Base-by-base conservation (phyloP, 64 coral and sea anemone genomes). In the Astreopora myriophthalma region DNA sequence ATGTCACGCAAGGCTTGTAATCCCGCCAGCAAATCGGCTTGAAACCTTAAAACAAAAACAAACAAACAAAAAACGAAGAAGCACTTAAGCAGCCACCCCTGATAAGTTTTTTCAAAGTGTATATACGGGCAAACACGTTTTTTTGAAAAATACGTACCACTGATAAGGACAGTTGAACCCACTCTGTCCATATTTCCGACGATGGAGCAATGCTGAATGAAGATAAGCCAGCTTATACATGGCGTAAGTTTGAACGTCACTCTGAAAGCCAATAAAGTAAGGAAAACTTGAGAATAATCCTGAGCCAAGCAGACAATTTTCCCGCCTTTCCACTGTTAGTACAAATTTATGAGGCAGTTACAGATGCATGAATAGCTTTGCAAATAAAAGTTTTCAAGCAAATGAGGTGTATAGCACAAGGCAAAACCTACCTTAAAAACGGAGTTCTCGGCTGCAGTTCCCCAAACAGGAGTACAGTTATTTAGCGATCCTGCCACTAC, bases 221-320 rank as follows among this genome's bases (percentile, higher is more conserved):
- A 93, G 75, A 55, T 86, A 79, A 10, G 95, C 91, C 71, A 97
- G 27, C 11, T 51, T 78, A 66, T 87, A 94, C 40, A 97, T 97
- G 3, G 80, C 57, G 42, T 69, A 73, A 14, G 74, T 37, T 5
- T 87, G 87, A 3, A 97, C 81, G 36, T 68, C 36, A 75, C 91
- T 97, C 95, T 97, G 46, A 63, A 86, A 86, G 3, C 35, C 61
- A n/a, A 89, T 22, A 55, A 16, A 23, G 44, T 17, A 85, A 9
- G 3, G 38, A 24, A 23, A 68, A 4, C 16, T 40, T 66, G 37
- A n/a, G n/a, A n/a, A n/a, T n/a, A n/a, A n/a, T n/a, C n/a, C n/a
- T n/a, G n/a, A n/a, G n/a, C n/a, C n/a, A n/a, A n/a, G n/a, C n/a
- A n/a, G n/a, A n/a, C n/a, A n/a, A n/a, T n/a, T n/a, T n/a, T n/a